Evolutionary conservation across 2,113 vertebrate species (phyloP).

Genomic region (Oenanthe oenanthe): DNA sequence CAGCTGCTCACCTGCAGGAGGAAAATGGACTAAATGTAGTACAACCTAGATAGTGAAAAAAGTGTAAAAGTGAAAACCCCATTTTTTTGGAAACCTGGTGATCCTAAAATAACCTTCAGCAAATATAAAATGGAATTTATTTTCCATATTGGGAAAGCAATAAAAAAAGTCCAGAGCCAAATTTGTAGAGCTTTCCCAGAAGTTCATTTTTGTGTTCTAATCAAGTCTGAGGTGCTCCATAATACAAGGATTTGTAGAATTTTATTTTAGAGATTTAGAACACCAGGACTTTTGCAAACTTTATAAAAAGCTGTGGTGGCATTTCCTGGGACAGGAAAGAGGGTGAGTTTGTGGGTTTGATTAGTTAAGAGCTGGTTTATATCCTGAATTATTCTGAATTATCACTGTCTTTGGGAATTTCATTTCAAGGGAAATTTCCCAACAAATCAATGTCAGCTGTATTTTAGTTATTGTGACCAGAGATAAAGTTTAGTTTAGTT

Average conservation of each 20-base stretch:
- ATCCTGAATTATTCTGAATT: not conserved
- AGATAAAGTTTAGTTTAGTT: too few species aligned
- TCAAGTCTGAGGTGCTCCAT: not conserved
- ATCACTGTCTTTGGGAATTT: not conserved
- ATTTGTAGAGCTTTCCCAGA: not conserved
- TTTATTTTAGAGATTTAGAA: not conserved
- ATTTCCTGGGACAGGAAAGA: not conserved
- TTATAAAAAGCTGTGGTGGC: not conserved
- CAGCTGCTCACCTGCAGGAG: not conserved
- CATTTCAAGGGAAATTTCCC: not conserved
- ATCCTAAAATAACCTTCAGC: not conserved
- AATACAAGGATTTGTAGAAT: not conserved
- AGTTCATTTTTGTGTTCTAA: not conserved
- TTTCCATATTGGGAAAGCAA: not conserved
- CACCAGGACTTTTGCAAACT: not conserved
- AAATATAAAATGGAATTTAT: not conserved
- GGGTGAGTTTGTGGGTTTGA: fast-evolving
- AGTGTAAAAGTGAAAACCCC: too few species aligned
- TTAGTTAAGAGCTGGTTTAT: not conserved
- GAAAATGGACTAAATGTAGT: not conserved
- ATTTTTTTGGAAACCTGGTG: not conserved
- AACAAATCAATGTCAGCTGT: not conserved
- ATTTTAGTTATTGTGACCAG: not conserved
- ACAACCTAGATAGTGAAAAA: not conserved
- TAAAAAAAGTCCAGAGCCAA: not conserved